Evolutionary conservation across 37 sponge, comb jelly and placozoan species (phyloP).

Genomic region (Spongilla lacustris): DNA sequence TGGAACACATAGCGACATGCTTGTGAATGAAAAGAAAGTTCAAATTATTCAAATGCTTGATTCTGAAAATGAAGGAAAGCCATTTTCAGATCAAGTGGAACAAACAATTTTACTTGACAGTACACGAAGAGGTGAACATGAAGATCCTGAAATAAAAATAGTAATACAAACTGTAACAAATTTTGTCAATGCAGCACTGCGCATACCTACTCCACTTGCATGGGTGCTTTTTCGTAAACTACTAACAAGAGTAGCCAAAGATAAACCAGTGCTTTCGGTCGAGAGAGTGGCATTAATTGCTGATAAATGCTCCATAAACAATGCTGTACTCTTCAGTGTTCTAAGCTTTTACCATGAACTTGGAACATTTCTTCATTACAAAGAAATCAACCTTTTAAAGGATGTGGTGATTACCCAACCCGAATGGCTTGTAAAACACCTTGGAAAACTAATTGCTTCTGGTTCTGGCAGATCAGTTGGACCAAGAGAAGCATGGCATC

Average conservation of each 20-base stretch:
- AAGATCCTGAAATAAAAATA: constrained; percentile 27
- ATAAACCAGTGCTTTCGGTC: not conserved
- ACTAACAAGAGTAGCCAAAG: constrained; percentile 12
- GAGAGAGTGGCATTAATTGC: constrained; percentile 22
- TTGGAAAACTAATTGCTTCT: constrained; percentile 31
- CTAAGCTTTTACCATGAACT: constrained; percentile 65
- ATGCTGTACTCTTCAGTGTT: constrained; percentile 29
- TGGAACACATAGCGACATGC: constrained; percentile 52
- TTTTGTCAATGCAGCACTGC: constrained; percentile 21
- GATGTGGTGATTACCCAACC: constrained; percentile 38
- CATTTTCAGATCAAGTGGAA: not conserved
- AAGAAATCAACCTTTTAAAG: constrained; percentile 6
- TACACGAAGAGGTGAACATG: constrained; percentile 22
- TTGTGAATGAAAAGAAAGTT: not conserved
- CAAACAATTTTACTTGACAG: constrained; percentile 48
- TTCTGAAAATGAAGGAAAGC: constrained; percentile 8
- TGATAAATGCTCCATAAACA: constrained; percentile 12
- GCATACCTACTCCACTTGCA: constrained; percentile 34
- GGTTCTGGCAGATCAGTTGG: not conserved
- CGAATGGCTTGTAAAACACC: constrained; percentile 44
- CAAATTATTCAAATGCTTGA: not conserved
- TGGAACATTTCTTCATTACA: constrained; percentile 49
- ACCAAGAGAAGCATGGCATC: not conserved
- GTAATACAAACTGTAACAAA: not conserved
- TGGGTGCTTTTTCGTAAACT: constrained; percentile 62